Percentiles rank a stretch among this genome's conserved stretches.
Evolutionary conservation across 2,888 invertebrate species (phyloP).

Genomic region (Troides helena): DNA sequence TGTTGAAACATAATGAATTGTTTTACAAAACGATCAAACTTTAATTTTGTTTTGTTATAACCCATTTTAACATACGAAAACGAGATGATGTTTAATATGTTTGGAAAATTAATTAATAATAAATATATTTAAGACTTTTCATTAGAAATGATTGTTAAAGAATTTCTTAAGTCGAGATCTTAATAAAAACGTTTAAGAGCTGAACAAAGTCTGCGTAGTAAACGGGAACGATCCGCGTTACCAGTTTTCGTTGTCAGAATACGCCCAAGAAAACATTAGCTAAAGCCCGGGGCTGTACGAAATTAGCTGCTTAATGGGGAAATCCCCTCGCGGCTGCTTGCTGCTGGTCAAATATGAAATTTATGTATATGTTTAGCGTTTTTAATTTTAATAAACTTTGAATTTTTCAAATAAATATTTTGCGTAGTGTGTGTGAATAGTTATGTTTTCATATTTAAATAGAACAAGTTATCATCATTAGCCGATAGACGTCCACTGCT

Average conservation of each 20-base stretch:
- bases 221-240: constrained; percentile 10
- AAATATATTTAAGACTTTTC: not conserved
- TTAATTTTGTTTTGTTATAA: not conserved
- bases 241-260: constrained; percentile 20
- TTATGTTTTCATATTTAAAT: too few relatives aligned
- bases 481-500: too few relatives aligned
- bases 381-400: constrained; percentile 6
- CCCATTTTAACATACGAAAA: not conserved
- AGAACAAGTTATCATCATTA: too few relatives aligned
- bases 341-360: constrained; percentile 7
- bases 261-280: constrained; percentile 27
- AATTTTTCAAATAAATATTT: too few relatives aligned
- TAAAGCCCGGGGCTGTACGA: constrained; percentile 19
- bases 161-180: constrained; percentile 16
- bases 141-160: not conserved
- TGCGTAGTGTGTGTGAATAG: too few relatives aligned
- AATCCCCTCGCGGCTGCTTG: constrained; percentile 20
- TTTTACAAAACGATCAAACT: not conserved
- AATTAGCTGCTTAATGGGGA: constrained; percentile 25
- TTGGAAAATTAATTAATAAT: not conserved
- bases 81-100: not conserved
- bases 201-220: constrained; percentile 5
- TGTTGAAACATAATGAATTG: too few relatives aligned
- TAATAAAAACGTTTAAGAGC: constrained; percentile 31
- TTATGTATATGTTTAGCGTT: constrained; percentile 8